A percentile compares a stretch with the other conserved stretches of the same genome.
phyloP scores from a whole-genome alignment of 1,140 invertebrate genomes.

The Heterodera schachtii region DNA sequence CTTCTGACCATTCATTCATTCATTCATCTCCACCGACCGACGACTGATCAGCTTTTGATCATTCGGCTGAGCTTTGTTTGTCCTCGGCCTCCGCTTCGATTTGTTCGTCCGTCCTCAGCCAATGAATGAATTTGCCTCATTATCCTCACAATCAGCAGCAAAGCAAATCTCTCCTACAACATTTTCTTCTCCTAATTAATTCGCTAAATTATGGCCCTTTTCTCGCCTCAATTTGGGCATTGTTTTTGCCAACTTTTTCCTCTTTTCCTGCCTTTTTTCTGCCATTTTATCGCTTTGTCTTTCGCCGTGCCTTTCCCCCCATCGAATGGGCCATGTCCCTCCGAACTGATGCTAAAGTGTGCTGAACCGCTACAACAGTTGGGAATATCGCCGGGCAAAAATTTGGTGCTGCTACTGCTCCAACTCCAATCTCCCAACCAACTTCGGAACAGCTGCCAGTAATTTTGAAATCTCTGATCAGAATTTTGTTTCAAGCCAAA shows the following conservation, averaged over 20 bases:
- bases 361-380: slow-evolving; percentile 4
- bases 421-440: slow-evolving; percentile 10
- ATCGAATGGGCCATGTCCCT: slow-evolving; percentile 1
- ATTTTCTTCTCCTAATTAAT: not conserved
- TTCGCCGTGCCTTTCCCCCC: not conserved
- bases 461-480: not conserved
- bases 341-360: slow-evolving; percentile 2
- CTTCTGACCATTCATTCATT: not conserved
- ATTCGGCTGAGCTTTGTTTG: not conserved
- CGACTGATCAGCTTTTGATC: slow-evolving; percentile 2
- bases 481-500: no score
- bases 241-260: not conserved
- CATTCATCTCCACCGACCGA: not conserved
- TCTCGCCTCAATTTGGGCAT: not conserved
- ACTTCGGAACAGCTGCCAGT: slow-evolving; percentile 10
- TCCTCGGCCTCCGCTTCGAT: not conserved
- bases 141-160: not conserved
- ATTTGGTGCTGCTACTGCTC: slow-evolving; percentile 12
- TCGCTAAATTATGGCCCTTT: not conserved
- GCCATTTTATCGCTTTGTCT: not conserved
- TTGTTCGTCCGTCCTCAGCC: not conserved
- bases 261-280: no score
- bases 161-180: not conserved
- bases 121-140: not conserved
- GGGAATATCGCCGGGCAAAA: not conserved